phyloP scores from a whole-genome alignment of 2,113 vertebrate species.

The Nothoprocta perdicaria region DNA sequence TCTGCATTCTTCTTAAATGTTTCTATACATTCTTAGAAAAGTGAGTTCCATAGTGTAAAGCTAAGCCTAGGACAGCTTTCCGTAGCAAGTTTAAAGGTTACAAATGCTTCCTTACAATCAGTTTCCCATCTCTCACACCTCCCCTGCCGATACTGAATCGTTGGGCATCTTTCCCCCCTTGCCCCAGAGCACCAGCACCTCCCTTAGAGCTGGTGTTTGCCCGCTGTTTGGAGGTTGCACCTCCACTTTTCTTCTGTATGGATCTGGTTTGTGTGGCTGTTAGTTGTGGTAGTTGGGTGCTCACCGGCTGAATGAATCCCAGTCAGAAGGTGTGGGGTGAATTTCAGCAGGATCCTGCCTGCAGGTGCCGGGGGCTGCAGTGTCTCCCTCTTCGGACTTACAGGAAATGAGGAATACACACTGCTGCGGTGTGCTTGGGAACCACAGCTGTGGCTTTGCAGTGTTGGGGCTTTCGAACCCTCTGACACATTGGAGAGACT shows the following conservation, averaged over 20 bases:
- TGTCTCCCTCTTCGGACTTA: neutral
- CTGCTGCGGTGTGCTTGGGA: neutral
- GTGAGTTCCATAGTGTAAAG: neutral
- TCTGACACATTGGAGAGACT: neutral
- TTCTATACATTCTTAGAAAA: neutral
- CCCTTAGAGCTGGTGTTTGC: neutral
- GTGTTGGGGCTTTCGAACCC: neutral
- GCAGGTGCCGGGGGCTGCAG: neutral
- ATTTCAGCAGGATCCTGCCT: neutral
- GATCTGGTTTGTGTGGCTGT: neutral
- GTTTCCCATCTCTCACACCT: too few species aligned
- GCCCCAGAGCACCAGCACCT: neutral
- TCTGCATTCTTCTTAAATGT: neutral
- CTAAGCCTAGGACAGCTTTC: neutral
- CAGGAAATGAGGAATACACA: neutral
- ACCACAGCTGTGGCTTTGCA: neutral
- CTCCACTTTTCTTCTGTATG: neutral
- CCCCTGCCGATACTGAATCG: neutral
- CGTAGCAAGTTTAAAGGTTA: neutral
- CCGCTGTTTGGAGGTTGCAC: neutral
- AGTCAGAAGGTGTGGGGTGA: neutral
- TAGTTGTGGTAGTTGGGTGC: neutral
- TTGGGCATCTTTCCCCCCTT: neutral
- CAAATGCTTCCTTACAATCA: neutral
- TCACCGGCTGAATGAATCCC: neutral